phyloP scores from a whole-genome alignment of 2,113 vertebrate species.

The Himantopus leucocephalus region DNA sequence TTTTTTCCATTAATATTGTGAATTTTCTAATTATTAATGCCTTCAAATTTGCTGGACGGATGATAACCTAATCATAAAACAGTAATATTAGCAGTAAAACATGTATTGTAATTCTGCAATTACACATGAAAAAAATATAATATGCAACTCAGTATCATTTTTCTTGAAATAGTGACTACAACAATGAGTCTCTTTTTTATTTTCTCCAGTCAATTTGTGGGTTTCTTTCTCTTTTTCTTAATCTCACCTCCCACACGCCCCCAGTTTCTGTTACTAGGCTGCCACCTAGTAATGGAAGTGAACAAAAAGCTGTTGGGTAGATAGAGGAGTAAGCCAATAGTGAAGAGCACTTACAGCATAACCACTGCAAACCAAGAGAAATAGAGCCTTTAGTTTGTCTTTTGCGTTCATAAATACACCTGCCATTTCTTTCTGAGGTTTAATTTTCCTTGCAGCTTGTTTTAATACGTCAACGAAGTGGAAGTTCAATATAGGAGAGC shows the following conservation, averaged over 20 bases:
- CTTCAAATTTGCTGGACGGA: background rate
- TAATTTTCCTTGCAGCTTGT: constrained; percentile 72
- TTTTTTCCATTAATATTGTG: background rate
- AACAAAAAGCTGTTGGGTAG: background rate
- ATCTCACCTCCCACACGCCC: background rate
- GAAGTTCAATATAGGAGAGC: constrained; percentile 57
- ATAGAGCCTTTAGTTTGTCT: background rate
- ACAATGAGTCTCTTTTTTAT: background rate
- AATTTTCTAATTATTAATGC: background rate
- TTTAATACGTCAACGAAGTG: constrained; percentile 63
- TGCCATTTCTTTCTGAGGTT: constrained; percentile 19
- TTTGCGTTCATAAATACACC: constrained; percentile 16
- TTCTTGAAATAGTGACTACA: background rate
- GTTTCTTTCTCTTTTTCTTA: background rate
- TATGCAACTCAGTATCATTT: background rate
- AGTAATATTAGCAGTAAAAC: background rate
- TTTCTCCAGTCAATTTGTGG: background rate
- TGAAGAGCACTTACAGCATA: background rate
- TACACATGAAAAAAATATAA: background rate
- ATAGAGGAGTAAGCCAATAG: background rate
- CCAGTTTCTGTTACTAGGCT: background rate
- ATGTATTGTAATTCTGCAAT: background rate
- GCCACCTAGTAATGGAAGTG: background rate
- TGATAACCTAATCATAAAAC: background rate
- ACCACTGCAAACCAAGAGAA: background rate